Base-by-base conservation (phyloP, 2,888 invertebrate species). In the Nectonema munidae region DNA sequence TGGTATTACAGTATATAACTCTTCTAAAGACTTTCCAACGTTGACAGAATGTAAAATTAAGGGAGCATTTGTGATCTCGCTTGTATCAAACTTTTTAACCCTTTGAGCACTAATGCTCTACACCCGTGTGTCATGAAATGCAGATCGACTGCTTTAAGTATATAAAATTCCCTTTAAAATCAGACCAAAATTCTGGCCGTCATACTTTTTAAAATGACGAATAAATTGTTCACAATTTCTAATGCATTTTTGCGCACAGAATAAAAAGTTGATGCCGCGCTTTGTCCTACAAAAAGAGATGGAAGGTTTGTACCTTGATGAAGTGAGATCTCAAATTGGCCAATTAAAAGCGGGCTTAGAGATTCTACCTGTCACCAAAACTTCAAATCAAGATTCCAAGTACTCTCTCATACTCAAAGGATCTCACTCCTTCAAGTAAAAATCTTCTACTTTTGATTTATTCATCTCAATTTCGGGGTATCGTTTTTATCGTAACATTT, bases 241-340 rank as follows among this genome's bases (percentile, higher is more conserved):
- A 25, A 25, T 37, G 36, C n/a, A n/a, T n/a, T n/a, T n/a, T n/a
- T n/a, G n/a, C n/a, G n/a, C n/a, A 13, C 57, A 77, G 74, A 81
- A 83, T 58, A 71, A 79, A 49, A 79, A 81, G 61, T 59, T 86
- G 51, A 79, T 83, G 77, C 95, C 95, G 47, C 83, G 79, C 63
- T 95, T 95, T 64, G 83, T 95, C 45, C 67, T 99, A 48, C 35
- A 34, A 34, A 99, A 99, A 66, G 95, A 99, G 63, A 95, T 95
- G 95, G 95, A 95, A 61, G 77, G 79, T 39, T 66, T 99, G 52
- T 95, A 83, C 63, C 72, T 89, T 51, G 95, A 99, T 63, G 95
- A 95, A 60, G 62, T 83, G 51, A 79, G 83, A 59, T 71, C 83
- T 42, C 79, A 83, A 46, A 86, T 99, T 57, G 89, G 86, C 61